These are phyloP conservation scores for Epinotia demarniana DNA, from an alignment of 2,888 invertebrate species.

Conservation along the genomic window DNA sequence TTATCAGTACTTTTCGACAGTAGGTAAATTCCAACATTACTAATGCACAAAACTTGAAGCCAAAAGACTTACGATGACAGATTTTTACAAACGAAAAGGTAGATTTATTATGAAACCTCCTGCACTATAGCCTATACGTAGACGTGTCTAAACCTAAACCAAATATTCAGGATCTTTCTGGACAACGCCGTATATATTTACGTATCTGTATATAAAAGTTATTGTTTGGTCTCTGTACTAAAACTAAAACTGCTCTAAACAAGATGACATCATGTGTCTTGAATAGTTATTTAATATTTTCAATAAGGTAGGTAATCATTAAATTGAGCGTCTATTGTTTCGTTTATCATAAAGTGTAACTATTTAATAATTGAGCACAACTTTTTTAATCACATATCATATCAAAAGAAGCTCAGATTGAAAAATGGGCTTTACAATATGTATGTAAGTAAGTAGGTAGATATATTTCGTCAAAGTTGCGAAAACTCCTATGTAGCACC, in stretches of 20 bases:
- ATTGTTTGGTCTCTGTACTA: slow-evolving; percentile 75
- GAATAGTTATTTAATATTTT: not conserved
- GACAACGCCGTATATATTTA: slow-evolving; percentile 43
- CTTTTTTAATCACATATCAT: slow-evolving; percentile 4
- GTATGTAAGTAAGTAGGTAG: not conserved
- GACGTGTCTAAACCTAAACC: not conserved
- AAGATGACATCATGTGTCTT: slow-evolving; percentile 5
- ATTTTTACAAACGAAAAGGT: not conserved
- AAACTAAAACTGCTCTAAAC: slow-evolving; percentile 61
- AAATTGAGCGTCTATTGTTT: too few species aligned
- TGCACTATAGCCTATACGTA: not conserved
- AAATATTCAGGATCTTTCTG: slow-evolving; percentile 12
- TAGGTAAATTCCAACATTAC: too few species aligned
- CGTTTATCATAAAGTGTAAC: not conserved
- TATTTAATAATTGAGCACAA: not conserved
- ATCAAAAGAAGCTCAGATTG: slow-evolving; percentile 46
- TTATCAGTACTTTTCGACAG: too few species aligned
- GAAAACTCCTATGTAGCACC: slow-evolving; percentile 24
- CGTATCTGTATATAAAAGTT: slow-evolving; percentile 60
- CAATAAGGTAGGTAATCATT: too few species aligned
- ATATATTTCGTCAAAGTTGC: not conserved
- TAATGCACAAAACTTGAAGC: too few species aligned
- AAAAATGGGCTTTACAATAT: slow-evolving; percentile 39
- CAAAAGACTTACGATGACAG: not conserved
- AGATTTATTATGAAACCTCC: not conserved